These are phyloP conservation scores for Bemisia tabaci DNA, from an alignment of 1,140 invertebrate genomes.

Conservation along the genomic window DNA sequence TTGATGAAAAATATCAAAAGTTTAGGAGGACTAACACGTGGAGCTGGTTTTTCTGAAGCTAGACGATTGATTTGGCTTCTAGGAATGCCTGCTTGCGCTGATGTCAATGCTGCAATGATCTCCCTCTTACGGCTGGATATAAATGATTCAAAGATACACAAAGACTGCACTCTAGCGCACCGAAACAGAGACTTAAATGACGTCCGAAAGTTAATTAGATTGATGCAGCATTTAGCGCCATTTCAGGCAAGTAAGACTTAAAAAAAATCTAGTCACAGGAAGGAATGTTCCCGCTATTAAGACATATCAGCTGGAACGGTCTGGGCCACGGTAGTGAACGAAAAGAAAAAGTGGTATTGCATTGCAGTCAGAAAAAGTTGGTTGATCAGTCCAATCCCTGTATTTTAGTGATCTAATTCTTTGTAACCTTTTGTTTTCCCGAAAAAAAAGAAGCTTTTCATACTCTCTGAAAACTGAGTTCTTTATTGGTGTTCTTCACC, in stretches of 20 bases:
- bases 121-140: conserved; percentile 12
- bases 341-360: too few relatives aligned
- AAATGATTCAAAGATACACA: conserved; percentile 26
- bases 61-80: conserved; percentile 29
- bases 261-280: conserved; percentile 29
- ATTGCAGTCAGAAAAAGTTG: too few relatives aligned
- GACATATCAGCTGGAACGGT: too few relatives aligned
- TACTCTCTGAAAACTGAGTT: too few relatives aligned
- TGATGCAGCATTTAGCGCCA: conserved; percentile 27
- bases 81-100: conserved; percentile 18
- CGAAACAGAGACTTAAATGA: conserved; percentile 28
- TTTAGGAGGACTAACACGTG: conserved; percentile 27
- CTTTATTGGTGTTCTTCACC: too few relatives aligned
- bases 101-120: conserved; percentile 13
- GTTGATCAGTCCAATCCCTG: too few relatives aligned
- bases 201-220: conserved; percentile 25
- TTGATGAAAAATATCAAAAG: conserved; percentile 33
- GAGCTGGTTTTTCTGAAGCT: conserved; percentile 27
- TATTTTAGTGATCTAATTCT: too few relatives aligned
- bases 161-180: conserved; percentile 28
- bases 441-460: too few relatives aligned
- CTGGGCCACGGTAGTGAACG: too few relatives aligned
- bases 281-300: too few relatives aligned
- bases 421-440: too few relatives aligned
- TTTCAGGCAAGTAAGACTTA: conserved; percentile 23